These are phyloP conservation scores for Battus philenor DNA, from an alignment of 1,140 invertebrate species.

Conservation along the genomic window DNA sequence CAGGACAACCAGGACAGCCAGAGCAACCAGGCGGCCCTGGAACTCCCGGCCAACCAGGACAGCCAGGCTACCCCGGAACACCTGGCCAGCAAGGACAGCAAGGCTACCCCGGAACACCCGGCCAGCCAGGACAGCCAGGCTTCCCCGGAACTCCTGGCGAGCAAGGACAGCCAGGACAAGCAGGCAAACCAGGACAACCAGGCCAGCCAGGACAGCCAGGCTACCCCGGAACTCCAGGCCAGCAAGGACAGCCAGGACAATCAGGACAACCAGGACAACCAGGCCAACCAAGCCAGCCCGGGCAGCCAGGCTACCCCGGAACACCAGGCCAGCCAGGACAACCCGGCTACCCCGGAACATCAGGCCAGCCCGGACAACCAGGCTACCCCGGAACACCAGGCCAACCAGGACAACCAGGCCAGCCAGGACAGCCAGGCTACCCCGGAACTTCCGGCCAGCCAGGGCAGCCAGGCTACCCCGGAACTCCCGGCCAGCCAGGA, in stretches of 20 bases:
- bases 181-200: constrained; percentile 16
- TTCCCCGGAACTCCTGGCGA: constrained; percentile 9
- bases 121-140: constrained; percentile 12
- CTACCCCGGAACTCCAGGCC: constrained; percentile 30
- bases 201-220: constrained; percentile 22
- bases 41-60: constrained; percentile 13
- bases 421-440: too few relatives aligned
- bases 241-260: constrained; percentile 23
- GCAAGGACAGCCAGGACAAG: neutral
- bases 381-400: constrained; percentile 28
- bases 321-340: constrained; percentile 21
- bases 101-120: too few relatives aligned
- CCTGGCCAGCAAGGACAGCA: constrained; percentile 22
- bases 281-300: constrained; percentile 20
- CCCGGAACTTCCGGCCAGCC: constrained; percentile 18
- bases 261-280: constrained; percentile 18
- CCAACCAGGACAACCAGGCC: constrained; percentile 23
- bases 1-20: constrained; percentile 16
- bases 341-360: constrained; percentile 33
- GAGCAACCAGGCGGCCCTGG: constrained; percentile 20
- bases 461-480: constrained; percentile 19
- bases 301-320: constrained; percentile 28
- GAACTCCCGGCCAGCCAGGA: constrained; percentile 13
- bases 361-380: constrained; percentile 21
- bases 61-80: constrained; percentile 17